These are phyloP conservation scores for Platichthys flesus DNA, from an alignment of 2,113 vertebrate species.

Conservation along the genomic window DNA sequence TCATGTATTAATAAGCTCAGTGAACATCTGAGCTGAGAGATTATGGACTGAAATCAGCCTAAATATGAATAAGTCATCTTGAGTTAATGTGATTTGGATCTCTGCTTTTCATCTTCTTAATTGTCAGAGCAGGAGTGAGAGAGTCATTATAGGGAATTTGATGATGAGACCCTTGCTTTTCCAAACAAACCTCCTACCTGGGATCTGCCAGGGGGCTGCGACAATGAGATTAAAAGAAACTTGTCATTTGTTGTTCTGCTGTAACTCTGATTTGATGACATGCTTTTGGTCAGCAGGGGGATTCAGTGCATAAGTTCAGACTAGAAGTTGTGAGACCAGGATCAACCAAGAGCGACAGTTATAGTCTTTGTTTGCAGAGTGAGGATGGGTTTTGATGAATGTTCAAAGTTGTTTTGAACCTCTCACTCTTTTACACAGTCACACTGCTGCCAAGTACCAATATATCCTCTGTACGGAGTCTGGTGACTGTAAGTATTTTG, in stretches of 20 bases:
- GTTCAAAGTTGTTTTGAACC: slow-evolving; percentile 22
- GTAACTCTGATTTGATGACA: slow-evolving; percentile 17
- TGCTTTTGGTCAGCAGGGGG: slow-evolving; percentile 10
- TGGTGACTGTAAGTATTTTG: too few species aligned
- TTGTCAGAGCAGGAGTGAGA: slow-evolving; percentile 58
- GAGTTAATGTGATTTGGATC: slow-evolving; percentile 76
- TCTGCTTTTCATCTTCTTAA: slow-evolving; percentile 79
- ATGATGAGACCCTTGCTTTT: slow-evolving; percentile 59
- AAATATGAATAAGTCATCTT: slow-evolving; percentile 82
- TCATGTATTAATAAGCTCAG: slow-evolving; percentile 83
- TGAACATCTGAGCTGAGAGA: slow-evolving; percentile 81
- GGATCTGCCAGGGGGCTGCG: slow-evolving; percentile 7
- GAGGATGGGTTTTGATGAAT: slow-evolving; percentile 3
- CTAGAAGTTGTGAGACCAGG: too few species aligned
- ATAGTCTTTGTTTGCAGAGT: neutral
- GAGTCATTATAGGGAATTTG: slow-evolving; percentile 64
- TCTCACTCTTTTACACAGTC: neutral
- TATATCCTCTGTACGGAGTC: too few species aligned
- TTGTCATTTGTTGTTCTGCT: slow-evolving; percentile 22
- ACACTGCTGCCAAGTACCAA: neutral
- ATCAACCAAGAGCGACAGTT: too few species aligned
- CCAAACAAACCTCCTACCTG: slow-evolving; percentile 40
- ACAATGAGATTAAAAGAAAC: slow-evolving; percentile 20
- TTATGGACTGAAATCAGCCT: slow-evolving; percentile 81
- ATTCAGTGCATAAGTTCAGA: slow-evolving; percentile 13